These are phyloP conservation scores for human DNA, from an alignment of 2,113 vertebrate genomes.

Conservation along the genomic window DNA sequence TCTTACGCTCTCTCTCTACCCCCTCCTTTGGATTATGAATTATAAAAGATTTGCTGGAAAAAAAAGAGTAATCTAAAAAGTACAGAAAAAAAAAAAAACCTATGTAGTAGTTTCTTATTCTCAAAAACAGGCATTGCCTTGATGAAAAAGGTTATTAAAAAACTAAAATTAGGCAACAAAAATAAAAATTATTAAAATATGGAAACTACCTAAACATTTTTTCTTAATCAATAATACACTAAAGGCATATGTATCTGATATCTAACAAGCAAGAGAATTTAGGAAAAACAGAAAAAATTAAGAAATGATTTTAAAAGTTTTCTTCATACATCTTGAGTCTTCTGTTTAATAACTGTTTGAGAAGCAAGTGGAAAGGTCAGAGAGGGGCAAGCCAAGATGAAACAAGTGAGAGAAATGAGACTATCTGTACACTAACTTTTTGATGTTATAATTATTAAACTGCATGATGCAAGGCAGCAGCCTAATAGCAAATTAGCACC, in stretches of 20 bases:
- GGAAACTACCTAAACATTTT: background rate
- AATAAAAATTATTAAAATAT: background rate
- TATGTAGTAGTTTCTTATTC: background rate
- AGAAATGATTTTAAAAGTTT: background rate
- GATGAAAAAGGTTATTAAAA: background rate
- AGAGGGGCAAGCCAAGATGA: background rate
- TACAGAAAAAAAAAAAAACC: background rate
- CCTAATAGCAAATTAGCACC: background rate
- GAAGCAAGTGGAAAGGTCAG: background rate
- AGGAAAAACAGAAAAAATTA: background rate
- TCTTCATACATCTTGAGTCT: background rate
- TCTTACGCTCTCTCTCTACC: background rate
- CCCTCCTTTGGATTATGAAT: background rate
- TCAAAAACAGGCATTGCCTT: background rate
- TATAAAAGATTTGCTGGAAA: background rate
- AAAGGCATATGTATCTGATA: background rate
- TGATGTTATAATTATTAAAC: constrained; percentile 26
- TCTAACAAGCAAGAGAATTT: background rate
- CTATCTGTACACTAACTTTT: background rate
- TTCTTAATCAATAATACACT: background rate
- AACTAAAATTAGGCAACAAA: background rate
- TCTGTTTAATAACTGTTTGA: background rate
- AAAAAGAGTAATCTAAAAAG: background rate
- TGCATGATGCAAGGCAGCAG: background rate
- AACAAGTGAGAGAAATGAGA: background rate